A percentile compares a stretch with the other conserved stretches of the same genome.
Conservation (phyloP, 2,888 invertebrate genomes). For the Archips xylosteana region DNA sequence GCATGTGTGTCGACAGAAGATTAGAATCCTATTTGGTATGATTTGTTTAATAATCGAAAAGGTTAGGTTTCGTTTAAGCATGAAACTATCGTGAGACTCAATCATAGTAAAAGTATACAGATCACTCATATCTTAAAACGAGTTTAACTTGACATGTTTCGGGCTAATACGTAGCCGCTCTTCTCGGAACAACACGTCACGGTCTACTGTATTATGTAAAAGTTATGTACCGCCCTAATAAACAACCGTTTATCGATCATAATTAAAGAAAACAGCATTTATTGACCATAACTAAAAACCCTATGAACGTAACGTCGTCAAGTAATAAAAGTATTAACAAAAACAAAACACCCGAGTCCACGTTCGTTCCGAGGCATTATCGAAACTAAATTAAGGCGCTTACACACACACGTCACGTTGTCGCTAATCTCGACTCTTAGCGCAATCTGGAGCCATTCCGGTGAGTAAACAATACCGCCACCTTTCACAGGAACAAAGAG, state of each 20-base stretch:
- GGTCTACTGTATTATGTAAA: too few relatives aligned
- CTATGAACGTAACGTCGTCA: neutral
- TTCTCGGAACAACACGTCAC: too few relatives aligned
- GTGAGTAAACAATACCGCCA: slow-evolving; percentile 80
- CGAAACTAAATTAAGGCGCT: slow-evolving; percentile 69
- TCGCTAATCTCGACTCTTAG: slow-evolving; percentile 81
- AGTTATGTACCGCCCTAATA: too few relatives aligned
- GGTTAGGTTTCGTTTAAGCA: neutral
- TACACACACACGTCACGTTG: slow-evolving; percentile 77
- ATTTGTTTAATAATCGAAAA: neutral
- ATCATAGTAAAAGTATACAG: too few relatives aligned
- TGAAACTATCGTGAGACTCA: too few relatives aligned
- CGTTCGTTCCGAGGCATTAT: slow-evolving; percentile 59
- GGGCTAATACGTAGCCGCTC: too few relatives aligned
- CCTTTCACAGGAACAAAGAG: slow-evolving; percentile 78
- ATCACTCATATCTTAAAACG: too few relatives aligned
- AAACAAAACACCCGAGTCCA: slow-evolving; percentile 52
- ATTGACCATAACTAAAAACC: neutral
- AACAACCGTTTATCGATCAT: too few relatives aligned
- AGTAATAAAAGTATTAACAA: slow-evolving; percentile 35
- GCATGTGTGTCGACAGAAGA: slow-evolving; percentile 14
- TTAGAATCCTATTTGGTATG: neutral
- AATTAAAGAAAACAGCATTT: too few relatives aligned
- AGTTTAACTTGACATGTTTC: too few relatives aligned
- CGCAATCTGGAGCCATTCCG: slow-evolving; percentile 77